A percentile compares a stretch with the other conserved stretches of the same genome.
phyloP scores from a whole-genome alignment of 1,140 invertebrate genomes.

The Ooceraea biroi region DNA sequence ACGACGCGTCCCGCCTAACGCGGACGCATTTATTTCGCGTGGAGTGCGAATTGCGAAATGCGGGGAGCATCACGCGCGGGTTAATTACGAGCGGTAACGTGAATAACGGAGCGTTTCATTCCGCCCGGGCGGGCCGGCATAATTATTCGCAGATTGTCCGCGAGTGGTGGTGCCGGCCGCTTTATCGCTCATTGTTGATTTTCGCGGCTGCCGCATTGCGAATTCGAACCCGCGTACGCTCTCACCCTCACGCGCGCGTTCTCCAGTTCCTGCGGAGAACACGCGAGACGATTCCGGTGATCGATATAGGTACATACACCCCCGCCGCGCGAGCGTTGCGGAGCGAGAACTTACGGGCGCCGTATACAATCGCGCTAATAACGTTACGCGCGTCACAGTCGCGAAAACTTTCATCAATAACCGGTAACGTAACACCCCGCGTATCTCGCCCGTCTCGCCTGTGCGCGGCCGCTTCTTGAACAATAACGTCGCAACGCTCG shows the following conservation, averaged over 20 bases:
- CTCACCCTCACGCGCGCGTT: not conserved
- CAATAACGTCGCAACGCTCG: conserved; percentile 41
- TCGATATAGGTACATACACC: conserved; percentile 61
- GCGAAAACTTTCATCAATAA: conserved; percentile 61
- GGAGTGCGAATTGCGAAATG: conserved; percentile 22
- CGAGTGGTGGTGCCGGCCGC: not conserved
- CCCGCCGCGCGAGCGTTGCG: not conserved
- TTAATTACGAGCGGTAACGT: conserved; percentile 47
- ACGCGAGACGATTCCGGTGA: not conserved
- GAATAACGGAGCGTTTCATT: conserved; percentile 42
- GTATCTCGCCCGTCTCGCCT: not conserved
- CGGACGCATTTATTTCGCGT: conserved; percentile 27
- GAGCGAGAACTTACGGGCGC: conserved; percentile 31
- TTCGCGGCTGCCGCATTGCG: conserved; percentile 35
- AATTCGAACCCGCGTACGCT: conserved; percentile 12
- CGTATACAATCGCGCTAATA: conserved; percentile 53
- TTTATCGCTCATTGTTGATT: conserved; percentile 55
- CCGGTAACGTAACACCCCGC: conserved; percentile 46
- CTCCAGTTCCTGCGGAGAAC: conserved; percentile 2
- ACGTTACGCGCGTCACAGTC: conserved; percentile 61
- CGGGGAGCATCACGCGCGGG: not conserved
- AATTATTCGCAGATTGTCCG: conserved; percentile 56
- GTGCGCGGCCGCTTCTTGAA: conserved; percentile 24
- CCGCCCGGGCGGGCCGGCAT: conserved; percentile 5
- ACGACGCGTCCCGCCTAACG: not conserved